phyloP scores from a whole-genome alignment of 2,888 invertebrate species.

The Diaprepes abbreviatus region DNA sequence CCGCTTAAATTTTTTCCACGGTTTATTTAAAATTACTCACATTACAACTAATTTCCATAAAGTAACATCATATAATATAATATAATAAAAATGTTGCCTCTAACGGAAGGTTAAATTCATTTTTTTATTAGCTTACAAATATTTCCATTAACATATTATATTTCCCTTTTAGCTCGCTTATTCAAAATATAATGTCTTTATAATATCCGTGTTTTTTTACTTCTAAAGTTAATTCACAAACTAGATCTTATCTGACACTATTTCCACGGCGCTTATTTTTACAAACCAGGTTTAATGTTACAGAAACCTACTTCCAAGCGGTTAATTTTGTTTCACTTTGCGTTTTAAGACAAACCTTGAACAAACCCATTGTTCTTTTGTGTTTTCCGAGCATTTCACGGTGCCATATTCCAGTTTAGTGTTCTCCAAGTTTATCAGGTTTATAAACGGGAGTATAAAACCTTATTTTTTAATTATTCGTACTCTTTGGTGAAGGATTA shows the following conservation, averaged over 20 bases:
- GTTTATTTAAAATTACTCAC: no score
- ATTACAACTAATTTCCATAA: no score
- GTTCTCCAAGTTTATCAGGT: slow-evolving; percentile 17
- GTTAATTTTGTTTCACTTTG: slow-evolving; percentile 39
- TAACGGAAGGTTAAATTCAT: no score
- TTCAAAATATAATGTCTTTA: no score
- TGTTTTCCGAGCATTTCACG: slow-evolving; percentile 16
- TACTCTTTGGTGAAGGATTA: no score
- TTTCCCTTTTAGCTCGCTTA: no score
- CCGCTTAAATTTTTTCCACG: no score
- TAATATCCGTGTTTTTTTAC: background rate
- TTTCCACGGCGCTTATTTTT: background rate
- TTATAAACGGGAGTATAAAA: background rate
- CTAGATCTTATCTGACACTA: background rate
- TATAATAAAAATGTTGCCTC: no score
- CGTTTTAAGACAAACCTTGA: slow-evolving; percentile 39
- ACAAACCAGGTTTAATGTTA: slow-evolving; percentile 14
- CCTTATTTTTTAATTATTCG: no score
- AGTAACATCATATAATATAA: no score
- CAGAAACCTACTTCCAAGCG: slow-evolving; percentile 34
- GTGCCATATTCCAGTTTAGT: slow-evolving; percentile 28
- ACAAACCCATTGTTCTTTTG: slow-evolving; percentile 41
- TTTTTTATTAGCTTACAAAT: no score
- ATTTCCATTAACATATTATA: no score
- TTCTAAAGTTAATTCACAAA: background rate